Base-by-base conservation (phyloP, 2,888 invertebrate genomes). In the Digitonthophagus gazella region DNA sequence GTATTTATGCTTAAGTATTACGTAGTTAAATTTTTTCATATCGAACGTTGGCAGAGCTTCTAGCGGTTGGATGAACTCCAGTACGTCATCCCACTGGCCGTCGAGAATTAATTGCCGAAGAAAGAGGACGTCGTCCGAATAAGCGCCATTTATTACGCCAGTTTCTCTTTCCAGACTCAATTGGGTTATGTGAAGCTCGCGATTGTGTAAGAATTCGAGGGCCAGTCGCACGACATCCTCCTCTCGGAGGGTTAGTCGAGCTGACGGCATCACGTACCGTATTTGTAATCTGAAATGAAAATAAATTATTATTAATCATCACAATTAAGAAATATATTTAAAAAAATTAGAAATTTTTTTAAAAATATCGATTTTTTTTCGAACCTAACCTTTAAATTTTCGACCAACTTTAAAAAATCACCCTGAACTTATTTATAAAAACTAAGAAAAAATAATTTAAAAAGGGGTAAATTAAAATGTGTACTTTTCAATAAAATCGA, bases 21-120 rank as follows among this genome's bases (percentile, higher is more conserved):
- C 87, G 80, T 94, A 97, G 76, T 92, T 92, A 82, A 96, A 95
- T 81, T 90, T 90, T 76, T 91, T 89, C 80, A 90, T 89, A 81
- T 96, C 92, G 82, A 97, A 97, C 57, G 91, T 88, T 77, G 90
- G 91, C 71, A 93, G 83, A 6, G 91, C 89, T 80, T 93, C 93
- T 67, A 98, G 85, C 0, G 98, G 98, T 84, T 97, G 96, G 71
- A 97, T 93, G 83, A 98, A 98, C 81, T 97, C 97, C 71, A 97
- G 85, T 0, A 95, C 97, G 82, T 97, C 97, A 83, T 98, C 97
- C 98, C 98, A 98, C 84, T 97, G 96, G 15, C 98, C 98, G 82
- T 98, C 98, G 67, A 98, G 88, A 75, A 98, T 96, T 66, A 98
- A 89, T 83, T 97, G 97, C 15, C 97, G 88, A 15, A 98, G 86